Evolutionary conservation across 2,888 invertebrate species (phyloP).

Genomic region (Bhutanitis thaidina): DNA sequence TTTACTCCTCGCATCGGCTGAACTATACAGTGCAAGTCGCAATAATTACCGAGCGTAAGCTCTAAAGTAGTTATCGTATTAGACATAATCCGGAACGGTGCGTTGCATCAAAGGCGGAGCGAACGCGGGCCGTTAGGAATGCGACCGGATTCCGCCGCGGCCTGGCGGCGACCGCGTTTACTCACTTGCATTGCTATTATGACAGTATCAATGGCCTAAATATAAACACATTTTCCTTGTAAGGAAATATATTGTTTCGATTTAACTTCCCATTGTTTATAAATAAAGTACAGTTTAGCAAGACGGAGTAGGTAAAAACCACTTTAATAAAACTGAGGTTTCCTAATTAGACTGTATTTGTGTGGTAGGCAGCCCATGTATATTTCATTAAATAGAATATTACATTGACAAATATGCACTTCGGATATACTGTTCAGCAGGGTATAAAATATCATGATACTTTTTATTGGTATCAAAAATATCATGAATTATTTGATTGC

Average conservation of each 20-base stretch:
- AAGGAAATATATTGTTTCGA: neutral
- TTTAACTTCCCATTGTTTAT: neutral
- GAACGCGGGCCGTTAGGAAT: slow-evolving; percentile 67
- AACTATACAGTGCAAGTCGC: neutral
- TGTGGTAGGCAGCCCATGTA: no score
- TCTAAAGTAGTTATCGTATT: slow-evolving; percentile 33
- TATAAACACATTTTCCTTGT: slow-evolving; percentile 39
- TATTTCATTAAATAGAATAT: no score
- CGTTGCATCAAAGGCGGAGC: slow-evolving; percentile 53
- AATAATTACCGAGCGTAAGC: slow-evolving; percentile 6
- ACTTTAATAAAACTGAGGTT: no score
- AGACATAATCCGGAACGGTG: slow-evolving; percentile 36
- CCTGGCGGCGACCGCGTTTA: slow-evolving; percentile 48
- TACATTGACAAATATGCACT: no score
- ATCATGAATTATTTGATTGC: no score
- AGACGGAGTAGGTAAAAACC: no score
- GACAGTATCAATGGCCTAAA: slow-evolving; percentile 64
- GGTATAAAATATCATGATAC: no score
- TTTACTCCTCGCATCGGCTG: neutral
- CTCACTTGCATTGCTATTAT: slow-evolving; percentile 48
- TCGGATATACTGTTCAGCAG: no score
- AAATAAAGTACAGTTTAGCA: no score
- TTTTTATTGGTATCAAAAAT: no score
- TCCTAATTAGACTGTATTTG: no score
- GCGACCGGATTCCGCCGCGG: slow-evolving; percentile 62